These are phyloP conservation scores for Microtus oregoni DNA, from an alignment of 2,113 vertebrate species.

Conservation along the genomic window DNA sequence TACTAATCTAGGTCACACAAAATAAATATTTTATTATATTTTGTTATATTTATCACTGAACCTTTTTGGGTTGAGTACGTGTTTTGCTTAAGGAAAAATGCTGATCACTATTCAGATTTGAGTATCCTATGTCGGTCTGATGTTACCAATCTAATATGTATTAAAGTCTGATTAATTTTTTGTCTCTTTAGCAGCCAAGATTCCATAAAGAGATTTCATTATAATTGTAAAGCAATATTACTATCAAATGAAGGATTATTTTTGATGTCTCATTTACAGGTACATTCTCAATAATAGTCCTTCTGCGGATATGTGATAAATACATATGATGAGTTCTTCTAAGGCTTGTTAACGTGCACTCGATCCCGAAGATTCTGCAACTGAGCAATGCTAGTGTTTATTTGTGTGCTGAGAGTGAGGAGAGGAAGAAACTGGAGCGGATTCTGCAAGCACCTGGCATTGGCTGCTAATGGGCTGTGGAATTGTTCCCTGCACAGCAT, in stretches of 20 bases:
- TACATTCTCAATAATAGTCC: neutral
- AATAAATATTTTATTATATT: neutral
- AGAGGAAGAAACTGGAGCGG: neutral
- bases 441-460: constrained; percentile 11
- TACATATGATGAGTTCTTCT: neutral
- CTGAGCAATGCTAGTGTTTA: neutral
- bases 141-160: neutral
- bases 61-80: neutral
- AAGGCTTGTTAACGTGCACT: neutral
- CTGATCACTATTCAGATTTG: neutral
- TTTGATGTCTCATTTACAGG: neutral
- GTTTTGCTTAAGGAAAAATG: neutral
- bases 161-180: neutral
- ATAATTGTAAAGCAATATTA: neutral
- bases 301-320: neutral
- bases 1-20: neutral
- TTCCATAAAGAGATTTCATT: neutral
- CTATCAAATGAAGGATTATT: neutral
- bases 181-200: neutral
- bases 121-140: neutral
- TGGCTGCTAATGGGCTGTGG: constrained; percentile 27
- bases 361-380: neutral
- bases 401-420: constrained; percentile 27
- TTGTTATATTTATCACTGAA: neutral
- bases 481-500: neutral